Evolutionary conservation across 2,888 invertebrate species (phyloP), one percentile per base, ranked within the genome.

Genomic region (Dynastes hyllus): DNA sequence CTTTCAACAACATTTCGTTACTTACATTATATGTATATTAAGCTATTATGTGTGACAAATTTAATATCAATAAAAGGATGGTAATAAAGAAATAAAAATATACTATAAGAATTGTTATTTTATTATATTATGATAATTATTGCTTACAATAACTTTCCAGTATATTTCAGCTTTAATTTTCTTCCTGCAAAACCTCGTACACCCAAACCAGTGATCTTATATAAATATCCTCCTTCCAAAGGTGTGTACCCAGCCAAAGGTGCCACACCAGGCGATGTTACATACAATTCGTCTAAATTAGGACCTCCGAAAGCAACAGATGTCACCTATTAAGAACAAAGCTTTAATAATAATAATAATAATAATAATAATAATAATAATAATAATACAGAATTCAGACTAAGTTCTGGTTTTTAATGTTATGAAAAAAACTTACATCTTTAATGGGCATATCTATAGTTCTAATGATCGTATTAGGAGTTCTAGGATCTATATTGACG

Each of bases 291-390:
- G 83, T 94, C 94, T 76, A 93, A 88, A 81, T 91, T 89, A 3
- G 91, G 89, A 0, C 95, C 95, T 1, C 95, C 95, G 88, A 93
- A 95, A 27, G 94, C 93, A 22, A 91, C 92, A 0, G 95, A 95
- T 0, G 95, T 95, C 67, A 85, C 83, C 86, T 86, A 32, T 32
- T 27, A 71, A 22, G 2, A 13, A 16, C 4, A 9, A 27, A 2
- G 1, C 51, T 1, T 22, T 22, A 55, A 40, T 29, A 53, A 2
- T 37, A 6, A 37, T 69, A 50, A 22, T 22, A 22, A 22, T 50
- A 70, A 22, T 8, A 11, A n/a, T 9, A 9, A 22, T 8, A 6
- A 70, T 16, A 53, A 37, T 50, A 9, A 6, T 37, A 16, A n/a
- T 29, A 53, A 2, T 37, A 6, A 37, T 69, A 50, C 3, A 22